Conservation (phyloP, 2,797 vertebrate species). For the Cossypha polioptera region DNA sequence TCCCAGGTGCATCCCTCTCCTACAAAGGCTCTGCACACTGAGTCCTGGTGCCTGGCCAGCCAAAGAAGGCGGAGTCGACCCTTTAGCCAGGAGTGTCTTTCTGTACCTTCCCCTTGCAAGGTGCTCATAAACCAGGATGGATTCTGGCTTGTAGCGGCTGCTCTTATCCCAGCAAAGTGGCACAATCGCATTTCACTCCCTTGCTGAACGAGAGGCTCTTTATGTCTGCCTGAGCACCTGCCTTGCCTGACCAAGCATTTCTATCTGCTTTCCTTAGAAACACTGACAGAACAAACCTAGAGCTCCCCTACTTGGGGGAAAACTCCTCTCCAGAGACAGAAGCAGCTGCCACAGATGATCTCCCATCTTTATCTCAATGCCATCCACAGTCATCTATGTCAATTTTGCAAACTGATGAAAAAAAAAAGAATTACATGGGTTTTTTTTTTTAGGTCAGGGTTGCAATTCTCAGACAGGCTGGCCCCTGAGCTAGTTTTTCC, state of each 20-base stretch:
- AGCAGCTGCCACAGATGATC: not conserved
- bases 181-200: rapidly evolving
- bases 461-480: not conserved
- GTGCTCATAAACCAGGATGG: not conserved
- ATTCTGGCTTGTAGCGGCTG: not conserved
- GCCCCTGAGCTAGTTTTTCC: not conserved
- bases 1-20: not conserved
- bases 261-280: not conserved
- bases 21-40: rapidly evolving
- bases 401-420: not conserved
- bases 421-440: no score
- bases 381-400: not conserved
- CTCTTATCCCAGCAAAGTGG: not conserved
- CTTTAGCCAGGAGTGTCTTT: not conserved
- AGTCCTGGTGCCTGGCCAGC: not conserved
- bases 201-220: not conserved
- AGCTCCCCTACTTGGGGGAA: not conserved
- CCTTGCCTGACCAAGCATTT: not conserved
- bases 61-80: not conserved
- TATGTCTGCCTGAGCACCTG: not conserved
- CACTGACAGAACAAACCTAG: not conserved
- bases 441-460: not conserved
- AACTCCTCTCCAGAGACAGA: not conserved
- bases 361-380: not conserved
- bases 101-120: not conserved